These are phyloP conservation scores for Coryphaenoides rupestris DNA, from an alignment of 2,113 vertebrate genomes.

Conservation along the genomic window DNA sequence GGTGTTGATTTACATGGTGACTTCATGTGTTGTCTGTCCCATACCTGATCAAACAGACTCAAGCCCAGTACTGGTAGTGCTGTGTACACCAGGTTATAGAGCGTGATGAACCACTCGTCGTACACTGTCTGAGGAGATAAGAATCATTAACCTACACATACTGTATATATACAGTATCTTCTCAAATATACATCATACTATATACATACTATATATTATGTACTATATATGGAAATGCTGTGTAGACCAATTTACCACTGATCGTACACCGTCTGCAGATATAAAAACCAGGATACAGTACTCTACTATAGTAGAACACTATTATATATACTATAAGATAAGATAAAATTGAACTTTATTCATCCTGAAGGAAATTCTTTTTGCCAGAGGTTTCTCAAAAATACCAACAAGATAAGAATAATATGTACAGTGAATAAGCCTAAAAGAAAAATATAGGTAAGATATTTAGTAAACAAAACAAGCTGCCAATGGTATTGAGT, in stretches of 20 bases:
- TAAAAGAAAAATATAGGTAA: no score
- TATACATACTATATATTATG: background rate
- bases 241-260: no score
- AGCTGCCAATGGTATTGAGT: no score
- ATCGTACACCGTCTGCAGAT: no score
- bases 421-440: no score
- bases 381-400: no score
- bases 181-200: background rate
- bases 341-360: background rate
- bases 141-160: background rate
- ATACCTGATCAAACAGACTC: conserved; percentile 98
- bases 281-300: no score
- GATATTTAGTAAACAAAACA: conserved; percentile 27
- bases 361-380: no score
- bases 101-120: conserved; percentile 93
- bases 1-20: background rate
- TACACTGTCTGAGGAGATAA: conserved; percentile 82
- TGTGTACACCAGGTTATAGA: conserved; percentile 95
- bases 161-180: background rate
- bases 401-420: no score
- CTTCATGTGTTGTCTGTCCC: background rate
- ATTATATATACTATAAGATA: background rate
- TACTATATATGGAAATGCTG: no score
- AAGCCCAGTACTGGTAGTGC: conserved; percentile 90
- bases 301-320: no score